Conservation (phyloP, 2,888 invertebrate genomes). For the Auanema freiburgensis region DNA sequence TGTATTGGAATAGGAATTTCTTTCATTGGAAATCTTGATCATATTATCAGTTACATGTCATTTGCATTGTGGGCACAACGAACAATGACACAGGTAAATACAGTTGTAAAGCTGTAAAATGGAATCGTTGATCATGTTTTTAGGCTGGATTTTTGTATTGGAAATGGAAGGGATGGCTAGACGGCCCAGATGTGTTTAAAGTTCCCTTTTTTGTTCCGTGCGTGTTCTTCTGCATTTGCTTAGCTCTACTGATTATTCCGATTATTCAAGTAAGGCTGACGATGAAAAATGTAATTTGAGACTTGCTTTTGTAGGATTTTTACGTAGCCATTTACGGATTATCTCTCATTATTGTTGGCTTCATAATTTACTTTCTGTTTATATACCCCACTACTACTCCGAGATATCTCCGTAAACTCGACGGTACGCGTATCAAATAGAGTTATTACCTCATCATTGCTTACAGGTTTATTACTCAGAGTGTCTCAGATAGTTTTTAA, state of each 20-base stretch:
- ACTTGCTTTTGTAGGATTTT: slow-evolving; percentile 41
- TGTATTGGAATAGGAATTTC: slow-evolving; percentile 45
- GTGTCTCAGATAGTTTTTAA: too few relatives aligned
- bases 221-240: slow-evolving; percentile 47
- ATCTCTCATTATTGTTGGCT: slow-evolving; percentile 39
- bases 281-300: slow-evolving; percentile 1
- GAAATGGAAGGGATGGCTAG: slow-evolving; percentile 27
- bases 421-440: too few relatives aligned
- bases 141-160: slow-evolving; percentile 42
- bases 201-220: slow-evolving; percentile 51
- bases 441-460: too few relatives aligned
- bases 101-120: background rate
- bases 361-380: slow-evolving; percentile 50
- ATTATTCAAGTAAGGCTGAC: slow-evolving; percentile 30
- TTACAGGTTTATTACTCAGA: too few relatives aligned
- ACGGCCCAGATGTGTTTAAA: slow-evolving; percentile 29
- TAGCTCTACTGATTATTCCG: slow-evolving; percentile 51
- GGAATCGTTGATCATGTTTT: too few relatives aligned
- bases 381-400: slow-evolving; percentile 32
- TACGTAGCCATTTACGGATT: slow-evolving; percentile 49
- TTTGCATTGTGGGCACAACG: slow-evolving; percentile 55
- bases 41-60: slow-evolving; percentile 57
- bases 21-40: slow-evolving; percentile 55
- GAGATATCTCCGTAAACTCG: too few relatives aligned
- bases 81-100: slow-evolving; percentile 30